phyloP scores from a whole-genome alignment of 2,113 vertebrate genomes.

The Ariopsis seemanni region DNA sequence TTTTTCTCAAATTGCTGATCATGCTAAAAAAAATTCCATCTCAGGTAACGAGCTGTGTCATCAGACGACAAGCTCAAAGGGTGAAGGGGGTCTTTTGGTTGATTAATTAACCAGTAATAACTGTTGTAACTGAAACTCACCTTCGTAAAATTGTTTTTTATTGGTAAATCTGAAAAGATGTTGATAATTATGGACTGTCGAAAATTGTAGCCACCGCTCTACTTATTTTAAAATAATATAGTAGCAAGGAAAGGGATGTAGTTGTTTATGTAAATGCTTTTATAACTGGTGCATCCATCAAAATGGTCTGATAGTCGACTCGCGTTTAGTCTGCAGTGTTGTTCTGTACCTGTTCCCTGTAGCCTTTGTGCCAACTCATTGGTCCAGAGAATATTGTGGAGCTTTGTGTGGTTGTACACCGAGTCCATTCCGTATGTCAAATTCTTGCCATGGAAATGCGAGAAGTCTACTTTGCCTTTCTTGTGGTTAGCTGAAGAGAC shows the following conservation, averaged over 20 bases:
- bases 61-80: too few relatives aligned
- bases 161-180: too few relatives aligned
- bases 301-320: neutral
- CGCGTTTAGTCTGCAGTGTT: neutral
- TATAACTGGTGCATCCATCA: neutral
- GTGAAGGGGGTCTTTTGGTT: too few relatives aligned
- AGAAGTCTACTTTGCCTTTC: constrained; percentile 66
- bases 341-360: constrained; percentile 72
- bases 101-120: too few relatives aligned
- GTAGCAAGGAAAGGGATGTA: neutral
- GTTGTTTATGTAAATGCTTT: neutral
- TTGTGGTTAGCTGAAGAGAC: constrained; percentile 77
- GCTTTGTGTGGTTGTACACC: constrained; percentile 79
- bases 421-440: fast-evolving
- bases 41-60: too few relatives aligned
- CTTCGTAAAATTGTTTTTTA: too few relatives aligned
- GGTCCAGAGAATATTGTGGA: constrained; percentile 83
- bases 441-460: constrained; percentile 72
- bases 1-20: too few relatives aligned
- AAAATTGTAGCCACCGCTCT: too few relatives aligned
- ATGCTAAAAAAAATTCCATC: too few relatives aligned
- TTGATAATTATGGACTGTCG: too few relatives aligned
- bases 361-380: constrained; percentile 77
- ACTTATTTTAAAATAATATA: neutral
- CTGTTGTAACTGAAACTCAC: too few relatives aligned